Evolutionary conservation across 2,113 vertebrate genomes (phyloP).

Genomic region (Nycticorax nycticorax): DNA sequence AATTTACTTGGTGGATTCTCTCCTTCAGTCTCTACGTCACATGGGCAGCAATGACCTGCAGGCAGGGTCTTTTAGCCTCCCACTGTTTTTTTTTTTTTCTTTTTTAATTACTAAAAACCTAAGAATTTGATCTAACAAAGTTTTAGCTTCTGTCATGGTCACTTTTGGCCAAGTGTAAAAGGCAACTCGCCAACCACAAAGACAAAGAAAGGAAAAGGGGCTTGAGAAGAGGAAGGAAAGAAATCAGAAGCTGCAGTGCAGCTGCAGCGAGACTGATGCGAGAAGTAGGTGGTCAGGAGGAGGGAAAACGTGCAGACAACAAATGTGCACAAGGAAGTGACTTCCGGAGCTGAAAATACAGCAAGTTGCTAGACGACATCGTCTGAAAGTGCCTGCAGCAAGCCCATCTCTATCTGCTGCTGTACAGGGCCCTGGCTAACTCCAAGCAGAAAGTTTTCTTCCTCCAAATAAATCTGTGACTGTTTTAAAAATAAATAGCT

Average conservation of each 20-base stretch:
- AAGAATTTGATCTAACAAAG: not conserved
- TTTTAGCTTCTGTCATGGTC: not conserved
- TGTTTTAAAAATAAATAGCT: not conserved
- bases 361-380: not conserved
- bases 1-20: not conserved
- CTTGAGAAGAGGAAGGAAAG: conserved; percentile 37
- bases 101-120: not conserved
- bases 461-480: not conserved
- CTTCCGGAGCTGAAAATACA: not conserved
- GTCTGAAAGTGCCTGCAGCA: not conserved
- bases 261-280: not conserved
- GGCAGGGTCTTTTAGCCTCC: not conserved
- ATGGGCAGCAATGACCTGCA: not conserved
- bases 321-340: not conserved
- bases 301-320: not conserved
- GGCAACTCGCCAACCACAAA: not conserved
- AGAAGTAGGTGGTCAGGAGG: not conserved
- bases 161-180: not conserved
- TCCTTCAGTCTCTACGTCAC: not conserved
- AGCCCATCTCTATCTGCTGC: not conserved
- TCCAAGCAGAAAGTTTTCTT: not conserved
- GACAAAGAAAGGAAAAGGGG: conserved; percentile 57
- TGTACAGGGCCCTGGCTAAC: not conserved
- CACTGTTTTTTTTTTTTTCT: not conserved
- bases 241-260: not conserved